A percentile compares a stretch with the other conserved stretches of the same genome.
phyloP scores from a whole-genome alignment of 2,888 invertebrate species.

The Lathronympha strigana region DNA sequence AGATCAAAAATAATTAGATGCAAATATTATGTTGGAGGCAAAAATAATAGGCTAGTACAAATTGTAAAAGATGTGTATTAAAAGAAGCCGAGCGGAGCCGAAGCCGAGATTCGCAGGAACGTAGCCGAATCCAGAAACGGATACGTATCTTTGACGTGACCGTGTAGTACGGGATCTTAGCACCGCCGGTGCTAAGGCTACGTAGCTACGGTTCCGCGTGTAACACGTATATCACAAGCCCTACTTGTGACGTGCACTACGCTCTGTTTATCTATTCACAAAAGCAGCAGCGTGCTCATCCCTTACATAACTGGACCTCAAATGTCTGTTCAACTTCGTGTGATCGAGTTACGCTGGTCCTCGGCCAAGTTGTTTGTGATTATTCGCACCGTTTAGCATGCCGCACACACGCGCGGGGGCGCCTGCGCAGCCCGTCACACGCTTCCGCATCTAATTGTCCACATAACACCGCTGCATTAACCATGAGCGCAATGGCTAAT shows the following conservation, averaged over 20 bases:
- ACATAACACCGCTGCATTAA: conserved; percentile 31
- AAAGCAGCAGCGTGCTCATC: neutral
- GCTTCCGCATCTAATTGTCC: conserved; percentile 40
- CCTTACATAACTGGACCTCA: neutral
- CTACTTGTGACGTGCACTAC: conserved; percentile 19
- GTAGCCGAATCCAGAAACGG: too few species aligned
- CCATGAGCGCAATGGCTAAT: conserved; percentile 29
- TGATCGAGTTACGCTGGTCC: neutral
- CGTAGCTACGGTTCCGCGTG: too few species aligned
- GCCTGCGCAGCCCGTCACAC: conserved; percentile 42
- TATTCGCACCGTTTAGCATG: conserved; percentile 42
- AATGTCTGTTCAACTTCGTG: neutral
- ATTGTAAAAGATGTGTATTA: too few species aligned
- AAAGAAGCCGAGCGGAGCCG: too few species aligned
- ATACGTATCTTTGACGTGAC: too few species aligned
- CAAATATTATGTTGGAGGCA: too few species aligned
- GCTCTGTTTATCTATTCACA: neutral
- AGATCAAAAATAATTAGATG: too few species aligned
- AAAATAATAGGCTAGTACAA: too few species aligned
- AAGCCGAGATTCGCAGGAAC: too few species aligned
- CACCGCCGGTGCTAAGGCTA: too few species aligned
- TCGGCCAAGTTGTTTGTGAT: neutral
- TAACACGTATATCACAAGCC: too few species aligned
- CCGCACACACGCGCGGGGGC: conserved; percentile 46
- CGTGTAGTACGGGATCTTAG: too few species aligned